A percentile compares a stretch with the other conserved stretches of the same genome.
These are phyloP conservation scores for Enteromius argenteus DNA, from an alignment of 2,797 vertebrate species.

Conservation along the genomic window DNA sequence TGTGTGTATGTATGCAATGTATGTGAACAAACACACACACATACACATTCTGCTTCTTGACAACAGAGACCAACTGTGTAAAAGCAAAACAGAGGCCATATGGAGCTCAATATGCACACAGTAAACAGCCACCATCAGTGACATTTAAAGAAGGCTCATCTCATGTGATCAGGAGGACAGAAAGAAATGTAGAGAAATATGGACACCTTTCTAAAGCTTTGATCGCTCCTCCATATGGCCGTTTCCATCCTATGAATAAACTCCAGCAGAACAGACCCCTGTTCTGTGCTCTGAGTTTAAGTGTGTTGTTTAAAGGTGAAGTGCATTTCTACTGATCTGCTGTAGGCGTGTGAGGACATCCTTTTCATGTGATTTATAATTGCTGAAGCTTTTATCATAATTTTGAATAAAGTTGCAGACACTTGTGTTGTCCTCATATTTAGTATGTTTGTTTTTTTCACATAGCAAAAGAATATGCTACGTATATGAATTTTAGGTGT, in stretches of 20 bases:
- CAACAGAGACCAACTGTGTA: conserved; percentile 62
- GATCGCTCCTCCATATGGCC: not conserved
- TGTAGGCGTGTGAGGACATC: not conserved
- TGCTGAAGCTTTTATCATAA: not conserved
- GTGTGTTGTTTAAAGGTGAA: not conserved
- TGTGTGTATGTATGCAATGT: conserved; percentile 22
- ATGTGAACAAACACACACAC: conserved; percentile 26
- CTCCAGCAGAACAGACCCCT: not conserved
- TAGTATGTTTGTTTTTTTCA: not conserved
- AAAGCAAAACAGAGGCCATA: conserved; percentile 51
- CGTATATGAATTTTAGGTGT: not conserved
- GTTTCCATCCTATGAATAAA: not conserved
- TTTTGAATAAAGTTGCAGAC: not conserved
- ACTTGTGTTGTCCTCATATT: not conserved
- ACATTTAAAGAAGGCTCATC: not conserved
- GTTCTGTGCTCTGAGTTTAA: not conserved
- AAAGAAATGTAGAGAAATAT: not conserved
- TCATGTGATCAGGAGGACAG: not conserved
- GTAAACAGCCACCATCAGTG: not conserved
- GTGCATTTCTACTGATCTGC: not conserved
- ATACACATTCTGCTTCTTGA: conserved; percentile 50
- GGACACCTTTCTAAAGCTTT: not conserved
- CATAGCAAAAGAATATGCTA: not conserved
- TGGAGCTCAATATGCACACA: not conserved
- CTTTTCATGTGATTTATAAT: not conserved